Evolutionary conservation across 1,140 invertebrate species (phyloP).

Genomic region (Heterodera carotae): DNA sequence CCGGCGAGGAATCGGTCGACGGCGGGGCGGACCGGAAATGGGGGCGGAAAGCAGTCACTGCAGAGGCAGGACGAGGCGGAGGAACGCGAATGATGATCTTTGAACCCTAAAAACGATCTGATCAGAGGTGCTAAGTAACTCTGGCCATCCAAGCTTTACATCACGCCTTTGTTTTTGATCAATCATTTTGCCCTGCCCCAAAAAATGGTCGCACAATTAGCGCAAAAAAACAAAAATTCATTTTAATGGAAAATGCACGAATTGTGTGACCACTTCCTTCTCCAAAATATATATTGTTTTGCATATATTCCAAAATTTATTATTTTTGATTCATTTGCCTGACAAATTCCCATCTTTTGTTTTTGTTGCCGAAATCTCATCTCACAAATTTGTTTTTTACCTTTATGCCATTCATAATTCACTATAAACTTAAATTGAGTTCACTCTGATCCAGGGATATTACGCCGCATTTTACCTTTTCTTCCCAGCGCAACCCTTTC

Average conservation of each 20-base stretch:
- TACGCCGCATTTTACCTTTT: not conserved
- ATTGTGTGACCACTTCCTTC: not conserved
- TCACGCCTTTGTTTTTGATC: not conserved
- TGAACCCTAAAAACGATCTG: not conserved
- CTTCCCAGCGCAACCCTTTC: not conserved
- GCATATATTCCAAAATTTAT: not conserved
- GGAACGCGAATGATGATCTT: not conserved
- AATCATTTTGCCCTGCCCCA: not conserved
- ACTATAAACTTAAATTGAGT: not conserved
- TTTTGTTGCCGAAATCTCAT: not conserved
- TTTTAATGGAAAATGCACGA: not conserved
- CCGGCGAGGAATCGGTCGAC: not conserved
- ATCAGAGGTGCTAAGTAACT: not conserved
- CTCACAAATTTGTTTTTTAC: not conserved
- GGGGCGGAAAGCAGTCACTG: not conserved
- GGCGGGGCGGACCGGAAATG: not conserved
- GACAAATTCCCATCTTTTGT: not conserved
- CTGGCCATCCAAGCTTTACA: not conserved
- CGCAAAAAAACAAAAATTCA: not conserved
- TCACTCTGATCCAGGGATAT: not conserved
- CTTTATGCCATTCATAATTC: not conserved
- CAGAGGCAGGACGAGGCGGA: not conserved
- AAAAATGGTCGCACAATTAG: not conserved
- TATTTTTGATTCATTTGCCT: not conserved
- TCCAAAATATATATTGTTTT: not conserved